Evolutionary conservation across 2,888 invertebrate species (phyloP), one percentile per base, ranked within the genome.

Genomic region (Synergus itoensis): DNA sequence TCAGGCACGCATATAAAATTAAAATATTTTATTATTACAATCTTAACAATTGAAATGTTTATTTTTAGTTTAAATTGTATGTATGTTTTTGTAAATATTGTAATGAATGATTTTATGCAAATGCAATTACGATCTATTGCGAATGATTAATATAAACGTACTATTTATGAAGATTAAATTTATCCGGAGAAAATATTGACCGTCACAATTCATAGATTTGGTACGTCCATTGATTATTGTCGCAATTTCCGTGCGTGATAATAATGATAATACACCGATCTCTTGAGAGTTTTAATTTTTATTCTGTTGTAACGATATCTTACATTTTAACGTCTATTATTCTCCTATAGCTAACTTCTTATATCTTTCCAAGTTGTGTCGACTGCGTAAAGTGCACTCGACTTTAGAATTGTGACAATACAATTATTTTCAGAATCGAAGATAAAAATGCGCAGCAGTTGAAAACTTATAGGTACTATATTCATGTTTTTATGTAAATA

Each of bases 401-500:
- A 87, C 81, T 82, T 84, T 81, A 82, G 82, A 86, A 84, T 87
- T 85, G 87, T 88, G 89, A 88, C 89, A 88, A 89, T 87, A 90
- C 85, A 28, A 73, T 73, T 53, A 73, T 73, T 73, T 73, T 57
- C 40, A 18, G n/a, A 73, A 73, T 48, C 53, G 73, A 73, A 82
- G 82, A 81, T 77, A 69, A 77, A 80, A 83, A 87, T 86, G 87
- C 87, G 88, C 90, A 88, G 86, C 89, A 88, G 87, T 89, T 90
- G 86, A 87, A 87, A 88, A 89, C 89, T 88, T 89, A 90, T 88
- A 88, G 88, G 87, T 89, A 90, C 89, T 89, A 89, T 90, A 89
- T 90, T 91, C 89, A 90, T 89, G 90, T 90, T 91, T 90, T 89
- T 90, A 90, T 91, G 90, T 91, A 91, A 90, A 91, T 91, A 91